Evolutionary conservation across 2,797 vertebrate genomes (phyloP).

Genomic region (Etheostoma perlongum): DNA sequence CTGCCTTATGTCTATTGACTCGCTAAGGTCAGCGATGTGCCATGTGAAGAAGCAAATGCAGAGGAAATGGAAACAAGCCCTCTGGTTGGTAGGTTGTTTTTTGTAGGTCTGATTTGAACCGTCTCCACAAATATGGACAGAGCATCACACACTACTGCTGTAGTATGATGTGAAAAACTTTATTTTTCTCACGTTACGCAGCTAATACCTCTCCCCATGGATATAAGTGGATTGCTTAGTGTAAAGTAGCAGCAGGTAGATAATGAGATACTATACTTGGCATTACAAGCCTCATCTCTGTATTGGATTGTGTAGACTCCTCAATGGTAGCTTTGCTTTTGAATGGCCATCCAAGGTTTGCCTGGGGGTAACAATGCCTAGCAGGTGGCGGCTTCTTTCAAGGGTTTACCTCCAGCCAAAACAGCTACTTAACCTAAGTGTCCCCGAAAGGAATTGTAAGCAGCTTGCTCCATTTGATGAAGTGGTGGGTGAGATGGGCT

Average conservation of each 20-base stretch:
- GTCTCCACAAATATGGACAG: slow-evolving; percentile 50
- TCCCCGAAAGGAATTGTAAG: slow-evolving; percentile 64
- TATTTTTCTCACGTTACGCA: slow-evolving; percentile 71
- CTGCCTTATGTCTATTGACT: slow-evolving; percentile 1
- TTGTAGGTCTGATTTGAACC: slow-evolving; percentile 33
- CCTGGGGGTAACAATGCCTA: slow-evolving; percentile 52
- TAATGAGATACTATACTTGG: slow-evolving; percentile 77
- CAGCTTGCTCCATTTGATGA: slow-evolving; percentile 65
- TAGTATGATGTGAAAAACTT: slow-evolving; percentile 68
- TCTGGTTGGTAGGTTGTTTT: slow-evolving; percentile 8
- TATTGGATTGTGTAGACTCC: slow-evolving; percentile 61
- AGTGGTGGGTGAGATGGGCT: slow-evolving; percentile 42
- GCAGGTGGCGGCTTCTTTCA: slow-evolving; percentile 71
- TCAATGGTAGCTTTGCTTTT: slow-evolving; percentile 44
- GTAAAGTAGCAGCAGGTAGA: slow-evolving; percentile 76
- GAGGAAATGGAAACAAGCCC: slow-evolving; percentile 31
- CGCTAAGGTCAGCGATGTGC: slow-evolving; percentile 38
- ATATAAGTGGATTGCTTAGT: slow-evolving; percentile 73
- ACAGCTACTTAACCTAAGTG: slow-evolving; percentile 76
- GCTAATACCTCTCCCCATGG: slow-evolving; percentile 60
- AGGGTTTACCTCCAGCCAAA: slow-evolving; percentile 72
- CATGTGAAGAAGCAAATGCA: slow-evolving; percentile 10
- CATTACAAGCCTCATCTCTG: slow-evolving; percentile 67
- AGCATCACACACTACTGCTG: slow-evolving; percentile 48
- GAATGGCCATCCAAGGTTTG: slow-evolving; percentile 50